Base-by-base conservation (phyloP, 2,113 vertebrate species). In the Pseudorhombus dupliciocellatus region DNA sequence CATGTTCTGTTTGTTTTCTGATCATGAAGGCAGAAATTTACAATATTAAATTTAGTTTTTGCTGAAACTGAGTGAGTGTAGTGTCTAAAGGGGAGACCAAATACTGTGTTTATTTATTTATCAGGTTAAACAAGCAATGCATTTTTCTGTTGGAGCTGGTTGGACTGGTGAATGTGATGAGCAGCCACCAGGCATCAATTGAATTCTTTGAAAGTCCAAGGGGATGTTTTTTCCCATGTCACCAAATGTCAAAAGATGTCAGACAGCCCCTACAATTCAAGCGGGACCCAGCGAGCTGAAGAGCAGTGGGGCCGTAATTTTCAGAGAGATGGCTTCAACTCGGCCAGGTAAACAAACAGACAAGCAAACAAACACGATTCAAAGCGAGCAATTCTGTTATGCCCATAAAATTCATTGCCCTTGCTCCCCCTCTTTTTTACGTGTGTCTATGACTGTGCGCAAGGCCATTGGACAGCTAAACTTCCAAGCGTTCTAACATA, bases 391-490 rank as follows among this genome's bases (percentile, higher is more conserved):
- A 68, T 69, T 70, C 67, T 60, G 69, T 51, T n/a, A 26, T 60
- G 73, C 31, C 50, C 51, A 64, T 84, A 85, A 77, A 81, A 83
- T 78, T 78, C 72, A 81, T 73, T 70, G 69, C 68, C 69, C 70
- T 84, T 7, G 18, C 65, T 66, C 30, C 15, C 42, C 31, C 22
- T 70, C 30, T 56, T 69, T 69, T 84, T 84, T 86, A 85, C 64
- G 59, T 79, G 70, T 66, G 60, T 85, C 70, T 81, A 60, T 56
- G 64, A 55, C 44, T 68, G 67, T 16, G 57, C 70, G 57, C 85
- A 85, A 91, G 86, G 81, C 86, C 74, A 53, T 64, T 52, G 74
- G 75, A 79, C 71, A 52, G 66, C 78, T 67, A 61, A 75, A 82
- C 75, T 59, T 73, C 72, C 21, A 62, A 73, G 73, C 61, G 64